Evolutionary conservation across 1,140 invertebrate genomes (phyloP), one percentile per base, ranked within the genome.

Genomic region (Tachypleus tridentatus): DNA sequence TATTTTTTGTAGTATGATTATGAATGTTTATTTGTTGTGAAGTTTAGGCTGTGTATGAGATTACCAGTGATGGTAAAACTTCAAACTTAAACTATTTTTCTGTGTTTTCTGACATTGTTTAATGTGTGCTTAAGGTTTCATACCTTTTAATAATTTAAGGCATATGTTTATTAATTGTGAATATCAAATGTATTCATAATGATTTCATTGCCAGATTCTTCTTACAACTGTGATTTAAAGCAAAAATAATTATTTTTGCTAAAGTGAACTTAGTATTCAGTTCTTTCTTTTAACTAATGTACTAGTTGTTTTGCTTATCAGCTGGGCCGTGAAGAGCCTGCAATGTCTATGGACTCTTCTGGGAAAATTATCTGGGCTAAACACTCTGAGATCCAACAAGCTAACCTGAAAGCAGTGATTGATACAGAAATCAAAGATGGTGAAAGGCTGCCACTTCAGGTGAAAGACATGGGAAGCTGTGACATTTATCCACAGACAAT

Each of bases 401-500:
- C 94, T 3, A 98, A 98, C 79, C 77, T 98, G 60, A 71, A 73
- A 64, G 84, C 87, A 0, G 75, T 93, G 48, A 69, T 73, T 49
- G 77, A 76, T 61, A 83, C 85, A 2, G 87, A 89, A 74, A 83
- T 90, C 60, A 89, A 90, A 76, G 94, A 98, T 77, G 94, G 94
- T 0, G 92, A 97, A 77, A 82, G 93, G 6, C 79, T 99, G 0
- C 89, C 95, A 3, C 81, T 99, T 5, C 86, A 89, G 3, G 88
- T 97, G 0, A 99, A 99, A 76, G 97, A 99, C 72, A 97, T 99
- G 93, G 97, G 97, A 0, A 92, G 93, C 29, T 99, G 95, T 79
- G 97, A 99, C 79, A 97, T 99, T 70, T 99, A 98, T 77, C 97
- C 97, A 0, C 97, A 99, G 76, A 97, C 90, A 0, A 93, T 99